These are phyloP conservation scores for Polyommatus iphigenia DNA, from an alignment of 2,888 invertebrate genomes.

Conservation along the genomic window DNA sequence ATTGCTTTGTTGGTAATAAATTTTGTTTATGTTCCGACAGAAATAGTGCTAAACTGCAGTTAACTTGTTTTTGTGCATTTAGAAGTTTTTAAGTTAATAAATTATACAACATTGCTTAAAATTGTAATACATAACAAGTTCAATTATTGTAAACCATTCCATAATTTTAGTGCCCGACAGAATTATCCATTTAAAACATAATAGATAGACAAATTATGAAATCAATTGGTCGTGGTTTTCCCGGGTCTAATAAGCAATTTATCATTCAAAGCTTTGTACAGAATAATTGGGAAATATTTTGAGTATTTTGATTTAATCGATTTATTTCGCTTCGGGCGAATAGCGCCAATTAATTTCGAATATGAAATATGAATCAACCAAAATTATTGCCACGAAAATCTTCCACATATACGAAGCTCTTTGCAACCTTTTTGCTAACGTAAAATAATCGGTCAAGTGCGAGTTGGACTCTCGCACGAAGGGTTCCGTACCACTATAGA, in stretches of 20 bases:
- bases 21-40: not conserved
- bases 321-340: not conserved
- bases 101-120: not conserved
- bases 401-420: not conserved
- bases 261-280: slow-evolving; percentile 20
- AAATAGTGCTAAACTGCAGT: not conserved
- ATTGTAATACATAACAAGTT: not conserved
- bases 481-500: no score
- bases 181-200: slow-evolving; percentile 30
- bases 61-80: not conserved
- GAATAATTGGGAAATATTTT: slow-evolving; percentile 5
- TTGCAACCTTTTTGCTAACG: not conserved
- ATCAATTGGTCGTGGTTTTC: slow-evolving; percentile 26
- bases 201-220: slow-evolving; percentile 5
- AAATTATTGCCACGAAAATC: not conserved
- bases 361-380: not conserved
- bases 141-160: not conserved
- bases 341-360: slow-evolving; percentile 2
- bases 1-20: not conserved
- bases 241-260: slow-evolving; percentile 9
- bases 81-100: not conserved
- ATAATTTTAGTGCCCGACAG: not conserved
- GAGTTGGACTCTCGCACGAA: no score
- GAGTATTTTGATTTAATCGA: slow-evolving; percentile 8
- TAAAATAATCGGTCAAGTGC: no score